Evolutionary conservation across 2,888 invertebrate genomes (phyloP).

Genomic region (Apodemia hepburni): DNA sequence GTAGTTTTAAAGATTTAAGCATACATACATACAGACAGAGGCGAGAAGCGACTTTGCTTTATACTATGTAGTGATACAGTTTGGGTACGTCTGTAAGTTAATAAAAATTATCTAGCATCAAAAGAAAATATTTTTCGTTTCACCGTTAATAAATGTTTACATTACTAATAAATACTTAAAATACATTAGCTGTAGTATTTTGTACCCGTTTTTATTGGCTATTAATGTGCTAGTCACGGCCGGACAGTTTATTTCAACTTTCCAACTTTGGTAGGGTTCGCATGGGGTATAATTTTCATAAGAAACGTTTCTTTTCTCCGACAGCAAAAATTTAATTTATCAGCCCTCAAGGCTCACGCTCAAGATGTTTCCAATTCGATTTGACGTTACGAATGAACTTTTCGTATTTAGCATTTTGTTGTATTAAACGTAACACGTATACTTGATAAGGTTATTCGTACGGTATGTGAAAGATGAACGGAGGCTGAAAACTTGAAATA

Average conservation of each 20-base stretch:
- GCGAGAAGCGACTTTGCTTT: too few relatives aligned
- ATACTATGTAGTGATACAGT: too few relatives aligned
- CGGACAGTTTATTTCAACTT: constrained; percentile 76
- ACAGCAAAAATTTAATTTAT: constrained; percentile 73
- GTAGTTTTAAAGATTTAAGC: too few relatives aligned
- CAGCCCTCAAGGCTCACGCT: constrained; percentile 57
- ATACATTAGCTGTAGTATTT: not conserved
- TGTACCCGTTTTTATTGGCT: not conserved
- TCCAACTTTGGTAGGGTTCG: constrained; percentile 67
- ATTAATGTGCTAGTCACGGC: constrained; percentile 70
- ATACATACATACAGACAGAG: too few relatives aligned
- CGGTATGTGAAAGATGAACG: constrained; percentile 29
- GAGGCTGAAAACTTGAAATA: constrained; percentile 35
- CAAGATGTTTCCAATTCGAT: constrained; percentile 63
- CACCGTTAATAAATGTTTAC: not conserved
- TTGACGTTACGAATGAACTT: constrained; percentile 62
- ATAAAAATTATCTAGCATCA: not conserved
- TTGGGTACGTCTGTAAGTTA: too few relatives aligned
- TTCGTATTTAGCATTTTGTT: constrained; percentile 50
- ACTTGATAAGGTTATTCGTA: constrained; percentile 17
- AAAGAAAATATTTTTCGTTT: not conserved
- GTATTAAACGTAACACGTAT: constrained; percentile 32
- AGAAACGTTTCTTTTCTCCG: constrained; percentile 57
- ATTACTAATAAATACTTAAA: not conserved
- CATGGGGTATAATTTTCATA: constrained; percentile 77